Percentiles rank a stretch among this genome's conserved stretches.
Conservation (phyloP, 2,113 vertebrate genomes). For the Kryptolebias marmoratus region DNA sequence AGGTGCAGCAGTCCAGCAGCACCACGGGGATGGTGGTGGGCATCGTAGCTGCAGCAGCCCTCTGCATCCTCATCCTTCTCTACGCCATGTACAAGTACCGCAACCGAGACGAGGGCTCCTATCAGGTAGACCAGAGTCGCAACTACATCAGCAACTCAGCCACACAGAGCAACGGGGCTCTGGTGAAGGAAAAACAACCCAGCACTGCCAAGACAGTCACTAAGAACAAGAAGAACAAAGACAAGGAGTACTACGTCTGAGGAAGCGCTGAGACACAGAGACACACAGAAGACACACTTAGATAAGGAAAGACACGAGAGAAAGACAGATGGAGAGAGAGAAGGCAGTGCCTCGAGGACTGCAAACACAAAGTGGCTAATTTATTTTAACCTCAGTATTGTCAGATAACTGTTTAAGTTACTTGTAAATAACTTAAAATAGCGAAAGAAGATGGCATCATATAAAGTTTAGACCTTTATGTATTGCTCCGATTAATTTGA, state of each 20-base stretch:
- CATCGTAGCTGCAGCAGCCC: conserved; percentile 92
- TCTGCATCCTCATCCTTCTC: conserved; percentile 95
- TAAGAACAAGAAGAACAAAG: conserved; percentile 96
- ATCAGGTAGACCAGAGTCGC: conserved; percentile 94
- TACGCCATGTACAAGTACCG: conserved; percentile 98
- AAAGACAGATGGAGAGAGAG: conserved; percentile 38
- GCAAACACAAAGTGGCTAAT: conserved; percentile 19
- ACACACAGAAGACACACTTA: conserved; percentile 56
- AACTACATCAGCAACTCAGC: conserved; percentile 97
- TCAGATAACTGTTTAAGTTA: conserved; percentile 32
- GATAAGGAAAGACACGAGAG: conserved; percentile 61
- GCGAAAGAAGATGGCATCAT: conserved; percentile 6
- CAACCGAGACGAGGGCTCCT: conserved; percentile 94
- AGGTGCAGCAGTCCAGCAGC: conserved; percentile 93
- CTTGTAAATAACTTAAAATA: conserved; percentile 19
- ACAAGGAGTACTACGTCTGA: conserved; percentile 97
- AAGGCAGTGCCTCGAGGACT: conserved; percentile 27
- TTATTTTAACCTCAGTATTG: conserved; percentile 56
- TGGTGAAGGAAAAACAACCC: conserved; percentile 90
- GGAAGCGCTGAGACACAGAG: conserved; percentile 37
- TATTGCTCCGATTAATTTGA: conserved; percentile 19
- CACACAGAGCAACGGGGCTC: conserved; percentile 87
- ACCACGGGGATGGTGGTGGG: conserved; percentile 97
- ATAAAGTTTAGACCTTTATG: conserved; percentile 12
- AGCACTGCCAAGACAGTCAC: conserved; percentile 86